Evolutionary conservation across 2,888 invertebrate genomes (phyloP), one percentile per base, ranked within the genome.

Genomic region (Drosophila meridiana): DNA sequence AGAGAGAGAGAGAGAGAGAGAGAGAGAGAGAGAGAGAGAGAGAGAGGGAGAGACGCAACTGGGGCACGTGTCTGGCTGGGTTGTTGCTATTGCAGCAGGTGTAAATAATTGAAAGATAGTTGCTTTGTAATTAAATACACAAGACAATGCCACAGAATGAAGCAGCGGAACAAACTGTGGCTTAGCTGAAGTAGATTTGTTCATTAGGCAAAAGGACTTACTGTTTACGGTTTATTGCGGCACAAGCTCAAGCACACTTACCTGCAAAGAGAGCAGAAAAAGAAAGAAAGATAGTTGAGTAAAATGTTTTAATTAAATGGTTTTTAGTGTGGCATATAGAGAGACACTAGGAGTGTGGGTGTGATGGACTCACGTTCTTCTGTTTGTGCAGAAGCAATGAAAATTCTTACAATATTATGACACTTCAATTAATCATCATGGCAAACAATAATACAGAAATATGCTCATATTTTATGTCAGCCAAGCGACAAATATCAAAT

Each of bases 61-160:
- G 68, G 69, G 62, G 63, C 67, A 72, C 73, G 73, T 71, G 70
- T 64, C 78, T 69, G 67, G 13, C 52, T 42, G 13, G 11, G 76
- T 75, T 73, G 83, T 76, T 82, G 38, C 20, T 42, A 20, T 36
- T 57, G 57, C 48, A 43, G 80, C 88, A 91, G 87, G 89, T 91
- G 91, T 91, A 90, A 90, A 90, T 89, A 91, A 89, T 89, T 89
- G 89, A 90, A 89, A 91, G 91, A 80, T 87, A 84, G 82, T 90
- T 86, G 90, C 83, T 89, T 81, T 79, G 87, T 85, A 87, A 90
- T 91, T 87, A 83, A 89, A 90, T 85, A 82, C 86, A 79, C 71
- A 73, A 78, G 79, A 76, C 76, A 62, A 57, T 36, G 59, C 52
- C 53, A 60, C 56, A 63, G 60, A 69, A 48, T 30, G 56, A 40